A percentile compares a stretch with the other conserved stretches of the same genome.
phyloP scores from a whole-genome alignment of 1,140 invertebrate species.

The Tachypleus tridentatus region DNA sequence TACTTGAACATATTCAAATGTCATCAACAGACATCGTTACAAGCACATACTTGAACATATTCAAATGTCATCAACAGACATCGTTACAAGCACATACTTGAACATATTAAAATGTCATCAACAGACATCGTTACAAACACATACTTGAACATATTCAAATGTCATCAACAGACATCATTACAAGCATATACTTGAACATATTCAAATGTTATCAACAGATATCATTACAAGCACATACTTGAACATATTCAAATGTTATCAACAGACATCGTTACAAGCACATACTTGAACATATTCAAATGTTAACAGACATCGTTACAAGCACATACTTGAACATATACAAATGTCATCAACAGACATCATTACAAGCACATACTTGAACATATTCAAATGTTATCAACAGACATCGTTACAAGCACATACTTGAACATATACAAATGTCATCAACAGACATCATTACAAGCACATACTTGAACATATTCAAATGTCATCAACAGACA shows the following conservation, averaged over 20 bases:
- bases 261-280: conserved; percentile 27
- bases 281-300: conserved; percentile 64
- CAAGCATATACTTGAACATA: conserved; percentile 38
- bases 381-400: conserved; percentile 51
- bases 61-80: conserved; percentile 34
- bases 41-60: conserved; percentile 40
- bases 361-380: conserved; percentile 45
- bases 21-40: no score
- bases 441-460: not conserved
- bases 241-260: conserved; percentile 56
- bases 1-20: conserved; percentile 64
- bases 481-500: conserved; percentile 34
- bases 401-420: conserved; percentile 33
- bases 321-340: conserved; percentile 42
- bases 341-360: conserved; percentile 31
- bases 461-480: conserved; percentile 61
- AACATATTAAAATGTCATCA: conserved; percentile 56
- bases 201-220: conserved; percentile 37
- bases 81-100: conserved; percentile 39
- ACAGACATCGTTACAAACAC: conserved; percentile 32
- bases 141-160: conserved; percentile 62
- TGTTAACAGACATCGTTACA: no score
- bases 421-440: conserved; percentile 60
- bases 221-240: conserved; percentile 39
- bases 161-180: no score